These are phyloP conservation scores for Sebastes paucispinis DNA, from an alignment of 2,797 vertebrate genomes.

Conservation along the genomic window DNA sequence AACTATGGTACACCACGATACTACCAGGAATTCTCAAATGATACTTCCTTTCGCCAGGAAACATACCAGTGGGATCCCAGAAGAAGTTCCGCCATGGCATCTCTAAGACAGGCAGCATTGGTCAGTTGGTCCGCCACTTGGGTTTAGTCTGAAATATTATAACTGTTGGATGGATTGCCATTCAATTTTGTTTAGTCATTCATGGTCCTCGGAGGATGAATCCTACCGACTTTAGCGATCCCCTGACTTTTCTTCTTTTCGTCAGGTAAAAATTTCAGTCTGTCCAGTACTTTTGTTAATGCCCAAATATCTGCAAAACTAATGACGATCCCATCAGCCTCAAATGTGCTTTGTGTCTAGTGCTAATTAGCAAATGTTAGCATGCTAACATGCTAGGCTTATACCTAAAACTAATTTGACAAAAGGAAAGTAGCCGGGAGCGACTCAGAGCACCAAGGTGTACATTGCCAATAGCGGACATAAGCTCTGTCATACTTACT, in stretches of 20 bases:
- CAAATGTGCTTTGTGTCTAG: not conserved
- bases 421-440: too few species aligned
- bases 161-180: too few species aligned
- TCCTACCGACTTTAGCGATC: too few species aligned
- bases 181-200: rapidly evolving
- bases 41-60: not conserved
- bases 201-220: not conserved
- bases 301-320: not conserved
- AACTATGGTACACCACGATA: not conserved
- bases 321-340: not conserved
- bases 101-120: not conserved
- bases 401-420: not conserved
- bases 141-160: not conserved
- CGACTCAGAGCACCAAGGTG: too few species aligned
- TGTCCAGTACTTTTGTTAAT: not conserved
- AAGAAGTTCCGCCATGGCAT: not conserved
- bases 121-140: not conserved
- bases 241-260: not conserved
- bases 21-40: not conserved
- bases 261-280: not conserved
- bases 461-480: too few species aligned
- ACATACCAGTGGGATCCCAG: not conserved
- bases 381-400: not conserved
- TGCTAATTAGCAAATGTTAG: not conserved
- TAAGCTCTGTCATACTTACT: too few species aligned